phyloP scores from a whole-genome alignment of 2,113 vertebrate genomes.

The Zosterops japonicus region DNA sequence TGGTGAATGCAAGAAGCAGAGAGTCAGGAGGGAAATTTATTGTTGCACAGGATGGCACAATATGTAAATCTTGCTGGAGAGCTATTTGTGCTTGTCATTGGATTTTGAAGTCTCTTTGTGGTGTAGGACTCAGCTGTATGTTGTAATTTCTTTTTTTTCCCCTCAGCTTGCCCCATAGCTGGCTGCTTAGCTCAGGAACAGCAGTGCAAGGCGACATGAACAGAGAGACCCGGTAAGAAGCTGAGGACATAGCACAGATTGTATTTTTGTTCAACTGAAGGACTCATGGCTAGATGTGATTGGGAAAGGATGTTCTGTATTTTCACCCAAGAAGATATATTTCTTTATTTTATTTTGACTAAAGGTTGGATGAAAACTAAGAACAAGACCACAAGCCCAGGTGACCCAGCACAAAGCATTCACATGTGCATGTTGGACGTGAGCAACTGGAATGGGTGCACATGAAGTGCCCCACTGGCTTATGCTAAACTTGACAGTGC shows the following conservation, averaged over 20 bases:
- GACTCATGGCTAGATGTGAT: fast-evolving
- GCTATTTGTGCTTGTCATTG: background rate
- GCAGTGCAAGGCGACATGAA: fast-evolving
- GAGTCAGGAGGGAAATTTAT: constrained; percentile 6
- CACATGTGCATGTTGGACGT: fast-evolving
- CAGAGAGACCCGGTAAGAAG: fast-evolving
- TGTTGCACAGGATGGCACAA: background rate
- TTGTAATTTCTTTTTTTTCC: background rate
- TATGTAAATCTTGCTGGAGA: constrained; percentile 29
- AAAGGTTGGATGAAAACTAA: background rate
- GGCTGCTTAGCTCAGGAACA: background rate
- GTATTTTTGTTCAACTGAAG: background rate
- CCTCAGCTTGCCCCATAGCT: background rate
- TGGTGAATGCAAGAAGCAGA: background rate
- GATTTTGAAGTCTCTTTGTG: background rate
- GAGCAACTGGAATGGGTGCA: fast-evolving
- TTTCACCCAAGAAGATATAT: background rate
- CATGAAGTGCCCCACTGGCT: fast-evolving
- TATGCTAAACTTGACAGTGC: fast-evolving
- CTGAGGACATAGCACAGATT: fast-evolving
- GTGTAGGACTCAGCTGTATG: background rate
- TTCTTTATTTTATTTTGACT: background rate
- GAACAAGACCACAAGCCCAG: fast-evolving
- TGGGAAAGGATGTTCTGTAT: background rate
- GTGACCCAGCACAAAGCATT: background rate